Conservation (phyloP, 2,888 invertebrate species). For the Xanthorhoe spadicearia region DNA sequence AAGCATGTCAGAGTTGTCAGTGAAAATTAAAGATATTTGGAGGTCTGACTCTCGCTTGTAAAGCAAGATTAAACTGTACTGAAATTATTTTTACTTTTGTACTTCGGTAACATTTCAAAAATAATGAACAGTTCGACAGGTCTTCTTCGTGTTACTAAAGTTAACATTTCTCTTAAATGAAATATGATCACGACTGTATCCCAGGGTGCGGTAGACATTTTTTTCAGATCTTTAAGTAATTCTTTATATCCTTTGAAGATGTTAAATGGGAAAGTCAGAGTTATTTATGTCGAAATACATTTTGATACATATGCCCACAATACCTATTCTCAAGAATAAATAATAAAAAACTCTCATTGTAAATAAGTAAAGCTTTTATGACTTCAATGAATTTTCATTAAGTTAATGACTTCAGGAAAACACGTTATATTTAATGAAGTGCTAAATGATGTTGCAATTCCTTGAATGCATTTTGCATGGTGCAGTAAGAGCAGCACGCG, state of each 20-base stretch:
- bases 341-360: no score
- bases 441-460: conserved; percentile 48
- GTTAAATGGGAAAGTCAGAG: no score
- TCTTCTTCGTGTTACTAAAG: no score
- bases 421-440: conserved; percentile 42
- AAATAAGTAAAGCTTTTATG: background rate
- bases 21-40: conserved; percentile 11
- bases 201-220: no score
- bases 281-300: no score
- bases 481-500: conserved; percentile 51
- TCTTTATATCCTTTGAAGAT: no score
- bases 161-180: no score
- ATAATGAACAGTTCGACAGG: no score
- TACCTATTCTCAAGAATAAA: no score
- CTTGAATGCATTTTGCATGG: conserved; percentile 41
- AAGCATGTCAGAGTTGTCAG: conserved; percentile 11
- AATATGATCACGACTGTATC: no score
- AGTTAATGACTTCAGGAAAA: conserved; percentile 21
- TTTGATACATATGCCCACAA: no score
- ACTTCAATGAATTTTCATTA: conserved; percentile 11
- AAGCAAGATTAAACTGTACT: background rate
- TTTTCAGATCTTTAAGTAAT: no score
- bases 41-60: background rate
- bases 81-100: background rate
- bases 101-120: background rate